A percentile compares a stretch with the other conserved stretches of the same genome.
phyloP scores from a whole-genome alignment of 2,888 invertebrate genomes.

The Drosophila pegasa region DNA sequence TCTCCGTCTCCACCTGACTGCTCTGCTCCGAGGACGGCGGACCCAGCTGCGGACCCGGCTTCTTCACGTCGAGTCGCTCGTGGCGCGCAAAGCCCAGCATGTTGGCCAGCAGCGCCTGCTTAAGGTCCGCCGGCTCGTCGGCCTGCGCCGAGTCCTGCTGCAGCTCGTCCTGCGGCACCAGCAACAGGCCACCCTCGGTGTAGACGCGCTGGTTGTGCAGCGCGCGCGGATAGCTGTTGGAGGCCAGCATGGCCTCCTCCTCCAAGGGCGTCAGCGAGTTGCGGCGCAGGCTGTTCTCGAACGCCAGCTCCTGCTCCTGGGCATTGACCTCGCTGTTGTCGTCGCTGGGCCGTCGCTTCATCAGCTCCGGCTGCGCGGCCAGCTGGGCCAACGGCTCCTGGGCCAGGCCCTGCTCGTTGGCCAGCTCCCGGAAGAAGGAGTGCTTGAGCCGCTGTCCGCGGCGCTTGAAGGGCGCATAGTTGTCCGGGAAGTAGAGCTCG shows the following conservation, averaged over 20 bases:
- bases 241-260: conserved; percentile 82
- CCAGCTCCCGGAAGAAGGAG: conserved; percentile 80
- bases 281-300: conserved; percentile 71
- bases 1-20: conserved; percentile 66
- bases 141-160: conserved; percentile 47
- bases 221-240: conserved; percentile 76
- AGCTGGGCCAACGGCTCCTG: conserved; percentile 54
- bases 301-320: conserved; percentile 58
- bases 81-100: conserved; percentile 93
- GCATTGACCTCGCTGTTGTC: conserved; percentile 34
- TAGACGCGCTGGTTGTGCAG: conserved; percentile 84
- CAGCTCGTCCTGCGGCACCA: conserved; percentile 85
- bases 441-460: conserved; percentile 46
- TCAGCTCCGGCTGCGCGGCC: conserved; percentile 38
- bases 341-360: conserved; percentile 53
- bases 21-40: conserved; percentile 72
- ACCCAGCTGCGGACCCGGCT: conserved; percentile 93
- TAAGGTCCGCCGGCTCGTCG: conserved; percentile 54
- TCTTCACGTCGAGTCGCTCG: conserved; percentile 96
- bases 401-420: conserved; percentile 64
- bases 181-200: conserved; percentile 88
- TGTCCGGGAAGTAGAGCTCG: conserved; percentile 79
- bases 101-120: conserved; percentile 85
- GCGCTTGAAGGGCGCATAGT: conserved; percentile 76
- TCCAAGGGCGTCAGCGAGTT: conserved; percentile 78